Evolutionary conservation across 2,113 vertebrate genomes (phyloP).

Genomic region (Burhinus oedicnemus): DNA sequence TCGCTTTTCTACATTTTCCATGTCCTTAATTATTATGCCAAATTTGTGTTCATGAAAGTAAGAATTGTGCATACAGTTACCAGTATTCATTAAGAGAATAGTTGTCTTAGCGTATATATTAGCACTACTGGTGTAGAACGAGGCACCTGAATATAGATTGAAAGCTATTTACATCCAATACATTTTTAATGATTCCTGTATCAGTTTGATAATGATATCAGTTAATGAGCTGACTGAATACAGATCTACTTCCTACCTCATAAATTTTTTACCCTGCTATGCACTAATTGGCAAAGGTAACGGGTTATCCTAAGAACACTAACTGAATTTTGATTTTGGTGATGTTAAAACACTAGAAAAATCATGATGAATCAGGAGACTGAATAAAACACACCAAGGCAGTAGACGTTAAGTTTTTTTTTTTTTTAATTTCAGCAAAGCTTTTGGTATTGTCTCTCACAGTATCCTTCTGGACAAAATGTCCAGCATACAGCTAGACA

Average conservation of each 20-base stretch:
- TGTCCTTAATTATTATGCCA: not conserved
- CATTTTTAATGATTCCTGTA: conserved; percentile 61
- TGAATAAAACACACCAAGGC: not conserved
- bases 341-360: not conserved
- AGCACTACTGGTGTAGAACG: conserved; percentile 26
- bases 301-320: not conserved
- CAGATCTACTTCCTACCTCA: conserved; percentile 19
- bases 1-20: not conserved
- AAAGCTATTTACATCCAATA: conserved; percentile 23
- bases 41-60: not conserved
- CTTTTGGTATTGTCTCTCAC: not conserved
- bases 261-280: conserved; percentile 20
- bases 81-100: not conserved
- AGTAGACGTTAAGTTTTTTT: not conserved
- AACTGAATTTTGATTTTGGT: not conserved
- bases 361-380: not conserved
- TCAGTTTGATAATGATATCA: conserved; percentile 58
- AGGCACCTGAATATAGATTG: conserved; percentile 38
- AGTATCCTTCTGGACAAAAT: not conserved
- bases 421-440: not conserved
- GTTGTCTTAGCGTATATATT: conserved; percentile 19
- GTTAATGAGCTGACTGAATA: conserved; percentile 55
- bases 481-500: not conserved
- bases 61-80: not conserved
- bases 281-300: conserved; percentile 20